Conservation (phyloP, 2,113 vertebrate species). For the Climacteris rufus region DNA sequence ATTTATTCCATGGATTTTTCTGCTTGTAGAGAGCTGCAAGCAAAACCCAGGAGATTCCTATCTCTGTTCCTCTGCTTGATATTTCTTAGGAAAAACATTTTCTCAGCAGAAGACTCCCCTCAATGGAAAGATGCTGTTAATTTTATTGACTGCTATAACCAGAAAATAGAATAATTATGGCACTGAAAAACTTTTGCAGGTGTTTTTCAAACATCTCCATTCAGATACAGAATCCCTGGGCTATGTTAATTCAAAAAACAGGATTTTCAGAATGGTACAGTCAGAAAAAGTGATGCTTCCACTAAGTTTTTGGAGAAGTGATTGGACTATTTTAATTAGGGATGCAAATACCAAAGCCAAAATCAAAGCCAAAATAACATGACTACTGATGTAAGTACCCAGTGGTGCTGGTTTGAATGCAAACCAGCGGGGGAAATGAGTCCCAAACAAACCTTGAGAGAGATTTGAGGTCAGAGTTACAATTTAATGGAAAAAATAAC, state of each 20-base stretch:
- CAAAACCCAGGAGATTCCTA: background rate
- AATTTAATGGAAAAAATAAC: no score
- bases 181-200: background rate
- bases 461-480: no score
- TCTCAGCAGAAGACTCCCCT: background rate
- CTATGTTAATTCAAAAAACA: background rate
- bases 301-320: background rate
- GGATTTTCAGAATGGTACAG: background rate
- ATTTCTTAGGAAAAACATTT: background rate
- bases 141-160: background rate
- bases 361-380: background rate
- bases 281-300: background rate
- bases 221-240: background rate
- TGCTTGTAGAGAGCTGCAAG: background rate
- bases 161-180: background rate
- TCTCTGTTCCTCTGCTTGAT: background rate
- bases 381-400: background rate
- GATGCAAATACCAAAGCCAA: background rate
- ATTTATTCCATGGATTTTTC: background rate
- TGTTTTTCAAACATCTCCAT: background rate
- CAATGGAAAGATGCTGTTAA: background rate
- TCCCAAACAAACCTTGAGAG: no score
- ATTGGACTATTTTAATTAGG: background rate
- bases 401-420: no score
- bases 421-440: no score